Base-by-base conservation (phyloP, 2,113 vertebrate genomes). In the Pelecanoides urinatrix region DNA sequence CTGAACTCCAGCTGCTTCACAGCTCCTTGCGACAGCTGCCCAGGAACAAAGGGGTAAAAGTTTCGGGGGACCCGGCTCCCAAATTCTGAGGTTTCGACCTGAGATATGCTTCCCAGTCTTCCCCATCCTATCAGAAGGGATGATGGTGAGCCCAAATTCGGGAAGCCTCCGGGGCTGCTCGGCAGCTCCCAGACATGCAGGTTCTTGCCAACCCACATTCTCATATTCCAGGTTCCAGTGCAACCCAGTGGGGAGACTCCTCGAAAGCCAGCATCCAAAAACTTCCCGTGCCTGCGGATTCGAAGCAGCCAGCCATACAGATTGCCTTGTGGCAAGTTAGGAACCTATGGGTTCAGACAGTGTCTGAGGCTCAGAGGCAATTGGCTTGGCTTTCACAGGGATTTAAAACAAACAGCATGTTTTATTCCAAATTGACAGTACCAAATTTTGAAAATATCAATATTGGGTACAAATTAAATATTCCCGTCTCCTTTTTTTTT, bases 171-270 rank as follows among this genome's bases (percentile, higher is more conserved):
- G 1, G 79, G 75, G 63, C 88, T 67, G 79, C 70, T 94, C 11
- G 0, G 74, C 78, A 72, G 76, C 84, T 94, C 84, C n/a, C 84
- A 82, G 70, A 42, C 73, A 1, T 1, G 0, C 7, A 2, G 40
- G 61, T 45, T 76, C 70, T 59, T 88, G 84, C 95, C 93, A 92
- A 16, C 38, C 90, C 95, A 65, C 84, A 5, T 72, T 73, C 66
- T 72, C 81, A 6, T 25, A 8, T 75, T 94, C 77, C 90, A 81
- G 70, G 77, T 79, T 91, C 80, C 87, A 42, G 34, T 68, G 40
- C 10, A 79, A 29, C 40, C 62, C 66, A 19, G 61, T 34, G 66
- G 58, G 87, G 76, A 92, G 73, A 82, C 87, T 96, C 96, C 90
- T 96, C 13, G 36, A 96, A 76, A 93, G 84, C 30, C 4, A 0